Conservation (phyloP, 2,797 vertebrate species). For the Bryconaethiops microstoma region DNA sequence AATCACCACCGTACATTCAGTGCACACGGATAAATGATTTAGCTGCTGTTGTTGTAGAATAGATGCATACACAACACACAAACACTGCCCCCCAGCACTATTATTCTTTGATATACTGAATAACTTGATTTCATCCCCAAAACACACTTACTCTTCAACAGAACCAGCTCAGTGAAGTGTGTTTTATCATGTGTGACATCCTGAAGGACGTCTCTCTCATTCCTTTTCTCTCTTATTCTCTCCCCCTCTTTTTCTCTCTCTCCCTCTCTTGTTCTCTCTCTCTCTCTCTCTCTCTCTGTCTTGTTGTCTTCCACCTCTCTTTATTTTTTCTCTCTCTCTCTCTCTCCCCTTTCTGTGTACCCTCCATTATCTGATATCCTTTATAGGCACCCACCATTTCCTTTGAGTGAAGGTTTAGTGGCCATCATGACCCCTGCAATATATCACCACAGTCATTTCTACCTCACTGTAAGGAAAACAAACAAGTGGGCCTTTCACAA, state of each 20-base stretch:
- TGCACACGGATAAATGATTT: background rate
- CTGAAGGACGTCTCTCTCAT: conserved; percentile 12
- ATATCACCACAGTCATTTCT: conserved; percentile 19
- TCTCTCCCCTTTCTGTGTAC: conserved; percentile 32
- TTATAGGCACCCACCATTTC: conserved; percentile 29
- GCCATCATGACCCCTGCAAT: conserved; percentile 27
- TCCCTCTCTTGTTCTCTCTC: conserved; percentile 20
- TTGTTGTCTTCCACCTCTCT: too few species aligned
- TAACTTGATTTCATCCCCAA: background rate
- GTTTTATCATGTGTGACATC: conserved; percentile 16
- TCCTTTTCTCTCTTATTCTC: background rate
- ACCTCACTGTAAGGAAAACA: conserved; percentile 1
- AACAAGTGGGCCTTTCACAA: conserved; percentile 7
- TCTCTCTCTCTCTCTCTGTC: conserved; percentile 39
- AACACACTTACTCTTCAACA: background rate
- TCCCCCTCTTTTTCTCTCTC: background rate
- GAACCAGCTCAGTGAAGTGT: conserved; percentile 6
- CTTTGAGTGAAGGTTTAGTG: conserved; percentile 30
- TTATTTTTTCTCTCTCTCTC: background rate
- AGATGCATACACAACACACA: conserved; percentile 10
- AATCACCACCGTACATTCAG: conserved; percentile 28
- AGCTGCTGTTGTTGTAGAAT: background rate
- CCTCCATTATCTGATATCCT: conserved; percentile 37
- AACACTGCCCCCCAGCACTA: conserved; percentile 1
- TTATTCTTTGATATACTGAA: conserved; percentile 14